Percentiles rank a stretch among this genome's conserved stretches.
Evolutionary conservation across 1,140 invertebrate genomes (phyloP).

Genomic region (Cataglyphis hispanica): DNA sequence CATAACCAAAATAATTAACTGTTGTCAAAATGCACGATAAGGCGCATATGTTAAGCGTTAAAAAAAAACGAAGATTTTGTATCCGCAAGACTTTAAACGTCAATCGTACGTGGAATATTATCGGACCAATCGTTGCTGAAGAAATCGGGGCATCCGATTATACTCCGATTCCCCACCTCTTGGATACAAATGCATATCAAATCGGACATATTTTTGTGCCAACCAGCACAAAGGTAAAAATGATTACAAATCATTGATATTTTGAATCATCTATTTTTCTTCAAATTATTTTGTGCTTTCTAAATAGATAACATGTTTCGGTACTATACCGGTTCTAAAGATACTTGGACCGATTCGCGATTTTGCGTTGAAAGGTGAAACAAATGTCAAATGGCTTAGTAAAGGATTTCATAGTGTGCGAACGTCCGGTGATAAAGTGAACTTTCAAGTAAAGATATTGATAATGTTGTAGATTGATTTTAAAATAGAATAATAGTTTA

Average conservation of each 20-base stretch:
- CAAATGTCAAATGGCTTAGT: conserved; percentile 49
- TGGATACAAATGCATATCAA: conserved; percentile 77
- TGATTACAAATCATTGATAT: neutral
- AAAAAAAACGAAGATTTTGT: conserved; percentile 23
- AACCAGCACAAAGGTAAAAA: conserved; percentile 47
- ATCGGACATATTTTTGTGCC: conserved; percentile 77
- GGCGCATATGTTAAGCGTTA: neutral
- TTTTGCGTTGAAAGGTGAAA: conserved; percentile 50
- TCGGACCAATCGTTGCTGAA: conserved; percentile 61
- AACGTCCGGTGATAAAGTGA: conserved; percentile 38
- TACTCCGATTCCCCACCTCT: conserved; percentile 68
- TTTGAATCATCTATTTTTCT: too few relatives aligned
- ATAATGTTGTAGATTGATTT: neutral
- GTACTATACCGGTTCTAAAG: conserved; percentile 34
- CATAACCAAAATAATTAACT: conserved; percentile 51
- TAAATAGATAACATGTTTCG: conserved; percentile 66
- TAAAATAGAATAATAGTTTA: neutral
- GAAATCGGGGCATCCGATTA: conserved; percentile 68
- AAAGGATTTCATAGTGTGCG: conserved; percentile 54
- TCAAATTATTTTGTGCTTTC: neutral
- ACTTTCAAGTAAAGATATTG: conserved; percentile 56
- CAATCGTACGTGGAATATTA: conserved; percentile 68
- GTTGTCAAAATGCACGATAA: conserved; percentile 9
- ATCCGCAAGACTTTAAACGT: conserved; percentile 69
- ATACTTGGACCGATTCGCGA: conserved; percentile 75